Evolutionary conservation across 2,888 invertebrate species (phyloP).

Genomic region (Adelognathus sp.): DNA sequence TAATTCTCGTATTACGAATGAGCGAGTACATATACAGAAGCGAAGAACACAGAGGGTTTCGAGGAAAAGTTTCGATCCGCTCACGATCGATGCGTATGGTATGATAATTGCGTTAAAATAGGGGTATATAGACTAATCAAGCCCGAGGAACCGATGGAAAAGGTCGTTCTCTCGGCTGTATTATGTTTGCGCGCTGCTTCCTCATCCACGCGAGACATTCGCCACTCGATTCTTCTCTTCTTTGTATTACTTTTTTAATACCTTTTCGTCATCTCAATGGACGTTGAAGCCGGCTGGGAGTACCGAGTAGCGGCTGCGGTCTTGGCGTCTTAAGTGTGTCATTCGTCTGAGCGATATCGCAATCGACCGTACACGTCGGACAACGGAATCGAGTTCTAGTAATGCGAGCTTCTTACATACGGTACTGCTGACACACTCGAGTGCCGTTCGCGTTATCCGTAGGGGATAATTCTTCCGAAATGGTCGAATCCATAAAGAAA

Average conservation of each 20-base stretch:
- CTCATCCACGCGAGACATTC: conserved; percentile 9
- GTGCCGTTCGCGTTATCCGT: not conserved
- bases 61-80: not conserved
- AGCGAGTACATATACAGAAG: not conserved
- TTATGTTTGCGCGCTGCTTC: not conserved
- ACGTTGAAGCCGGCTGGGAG: conserved; percentile 37
- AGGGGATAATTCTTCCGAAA: not conserved
- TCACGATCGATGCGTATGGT: conserved; percentile 1
- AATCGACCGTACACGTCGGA: conserved; percentile 54
- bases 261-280: conserved; percentile 27
- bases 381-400: conserved; percentile 62
- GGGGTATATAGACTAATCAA: conserved; percentile 20
- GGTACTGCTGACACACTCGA: not conserved
- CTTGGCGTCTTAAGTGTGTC: conserved; percentile 58
- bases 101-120: conserved; percentile 41
- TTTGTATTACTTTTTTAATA: not conserved
- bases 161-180: conserved; percentile 28
- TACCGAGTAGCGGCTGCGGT: conserved; percentile 48
- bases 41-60: conserved; percentile 1
- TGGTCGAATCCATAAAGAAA: not conserved
- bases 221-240: conserved; percentile 14
- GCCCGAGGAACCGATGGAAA: conserved; percentile 14
- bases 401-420: conserved; percentile 26
- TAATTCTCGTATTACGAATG: conserved; percentile 64
- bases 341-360: conserved; percentile 58